Evolutionary conservation across 64 coral and sea anemone genomes (phyloP).

Genomic region (Pocillopora verrucosa): DNA sequence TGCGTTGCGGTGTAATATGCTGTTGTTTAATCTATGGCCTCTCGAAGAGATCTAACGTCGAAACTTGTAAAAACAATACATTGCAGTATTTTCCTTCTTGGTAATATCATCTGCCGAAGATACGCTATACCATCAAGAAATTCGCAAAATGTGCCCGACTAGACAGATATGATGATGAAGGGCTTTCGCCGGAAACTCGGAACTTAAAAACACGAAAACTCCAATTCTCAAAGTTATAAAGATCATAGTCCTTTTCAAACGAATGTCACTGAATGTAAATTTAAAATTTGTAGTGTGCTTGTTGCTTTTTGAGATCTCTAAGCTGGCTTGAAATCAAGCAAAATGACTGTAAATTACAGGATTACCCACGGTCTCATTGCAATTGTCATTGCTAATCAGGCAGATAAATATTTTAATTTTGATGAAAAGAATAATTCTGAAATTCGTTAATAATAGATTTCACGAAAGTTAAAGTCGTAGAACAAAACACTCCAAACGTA

Average conservation of each 20-base stretch:
- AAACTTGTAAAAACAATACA: background rate
- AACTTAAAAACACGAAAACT: background rate
- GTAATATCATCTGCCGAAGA: background rate
- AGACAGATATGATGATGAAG: background rate
- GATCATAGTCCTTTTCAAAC: background rate
- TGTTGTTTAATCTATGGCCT: background rate
- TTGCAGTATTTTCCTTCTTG: background rate
- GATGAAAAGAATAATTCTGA: background rate
- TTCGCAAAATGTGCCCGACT: no score
- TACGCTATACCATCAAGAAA: background rate
- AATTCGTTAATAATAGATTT: constrained; percentile 12
- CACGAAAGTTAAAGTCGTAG: background rate
- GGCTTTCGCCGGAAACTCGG: background rate
- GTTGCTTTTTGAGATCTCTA: no score
- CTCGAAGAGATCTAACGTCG: background rate
- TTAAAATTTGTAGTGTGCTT: no score
- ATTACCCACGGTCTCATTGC: background rate
- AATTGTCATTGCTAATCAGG: background rate
- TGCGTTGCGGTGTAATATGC: background rate
- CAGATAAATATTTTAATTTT: background rate
- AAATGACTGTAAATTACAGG: background rate
- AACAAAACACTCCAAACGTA: background rate
- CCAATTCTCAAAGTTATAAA: background rate
- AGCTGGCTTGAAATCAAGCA: background rate
- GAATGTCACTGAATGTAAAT: background rate